These are phyloP conservation scores for Hestina assimilis DNA, from an alignment of 1,140 invertebrate species.

Conservation along the genomic window DNA sequence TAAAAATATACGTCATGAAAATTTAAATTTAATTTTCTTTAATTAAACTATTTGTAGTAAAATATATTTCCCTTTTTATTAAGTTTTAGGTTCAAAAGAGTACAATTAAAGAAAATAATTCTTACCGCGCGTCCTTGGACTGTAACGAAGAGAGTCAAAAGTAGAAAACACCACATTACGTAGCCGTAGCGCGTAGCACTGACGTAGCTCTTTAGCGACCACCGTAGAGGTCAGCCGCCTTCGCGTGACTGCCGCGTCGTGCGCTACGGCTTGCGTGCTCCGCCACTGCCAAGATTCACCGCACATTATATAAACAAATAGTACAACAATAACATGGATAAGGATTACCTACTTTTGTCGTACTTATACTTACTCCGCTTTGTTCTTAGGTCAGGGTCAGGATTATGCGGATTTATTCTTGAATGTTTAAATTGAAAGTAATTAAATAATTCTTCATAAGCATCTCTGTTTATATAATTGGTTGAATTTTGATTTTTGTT, in stretches of 20 bases:
- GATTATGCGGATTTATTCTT: background rate
- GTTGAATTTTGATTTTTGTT: no score
- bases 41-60: no score
- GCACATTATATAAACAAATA: constrained; percentile 71
- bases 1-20: background rate
- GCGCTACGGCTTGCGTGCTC: constrained; percentile 46
- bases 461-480: no score
- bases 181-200: constrained; percentile 42
- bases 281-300: constrained; percentile 30
- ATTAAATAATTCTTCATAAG: no score
- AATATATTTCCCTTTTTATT: no score
- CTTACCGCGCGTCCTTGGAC: constrained; percentile 74
- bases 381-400: constrained; percentile 33
- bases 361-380: constrained; percentile 32
- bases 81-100: no score
- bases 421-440: background rate
- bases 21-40: background rate
- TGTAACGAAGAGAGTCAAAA: constrained; percentile 61
- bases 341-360: constrained; percentile 50
- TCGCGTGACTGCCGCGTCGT: constrained; percentile 64
- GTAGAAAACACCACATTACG: constrained; percentile 64
- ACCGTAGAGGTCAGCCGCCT: constrained; percentile 42
- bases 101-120: constrained; percentile 36
- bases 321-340: constrained; percentile 57
- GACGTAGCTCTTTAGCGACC: constrained; percentile 38